Percentiles rank a stretch among this genome's conserved stretches.
These are phyloP conservation scores for Ennomos erosarius DNA, from an alignment of 2,888 invertebrate genomes.

Conservation along the genomic window DNA sequence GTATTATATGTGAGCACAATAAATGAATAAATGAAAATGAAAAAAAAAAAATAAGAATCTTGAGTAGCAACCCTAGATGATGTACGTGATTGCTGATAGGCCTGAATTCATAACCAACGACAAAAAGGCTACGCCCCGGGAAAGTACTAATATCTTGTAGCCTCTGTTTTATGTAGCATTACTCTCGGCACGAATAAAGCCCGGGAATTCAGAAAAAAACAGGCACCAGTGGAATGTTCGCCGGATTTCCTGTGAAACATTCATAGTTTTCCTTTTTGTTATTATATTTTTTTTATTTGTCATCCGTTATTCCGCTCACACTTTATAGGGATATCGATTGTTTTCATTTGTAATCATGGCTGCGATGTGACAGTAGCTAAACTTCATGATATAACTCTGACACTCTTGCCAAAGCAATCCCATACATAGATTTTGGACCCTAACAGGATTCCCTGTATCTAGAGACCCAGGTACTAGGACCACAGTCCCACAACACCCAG, in stretches of 20 bases:
- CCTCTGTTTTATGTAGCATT: slow-evolving; percentile 43
- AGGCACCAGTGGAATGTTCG: slow-evolving; percentile 37
- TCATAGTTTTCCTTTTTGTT: slow-evolving; percentile 40
- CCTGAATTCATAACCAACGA: neutral
- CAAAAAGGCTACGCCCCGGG: slow-evolving; percentile 2
- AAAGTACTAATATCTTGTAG: slow-evolving; percentile 34
- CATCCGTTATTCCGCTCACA: slow-evolving; percentile 23
- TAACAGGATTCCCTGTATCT: no score
- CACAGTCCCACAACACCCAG: no score
- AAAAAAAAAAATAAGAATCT: no score
- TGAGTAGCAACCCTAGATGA: no score
- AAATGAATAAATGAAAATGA: no score
- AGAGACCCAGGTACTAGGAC: no score
- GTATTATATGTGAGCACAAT: no score
- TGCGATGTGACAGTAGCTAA: neutral
- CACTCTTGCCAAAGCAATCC: no score
- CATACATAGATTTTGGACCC: no score
- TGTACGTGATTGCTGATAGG: no score
- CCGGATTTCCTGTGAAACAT: slow-evolving; percentile 39
- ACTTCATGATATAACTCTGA: neutral
- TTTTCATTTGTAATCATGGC: slow-evolving; percentile 19
- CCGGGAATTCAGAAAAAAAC: slow-evolving; percentile 43
- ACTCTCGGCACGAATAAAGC: slow-evolving; percentile 47
- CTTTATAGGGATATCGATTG: slow-evolving; percentile 28
- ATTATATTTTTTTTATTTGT: slow-evolving; percentile 36